phyloP scores from a whole-genome alignment of 2,797 vertebrate species.

The Atherinosoma microstoma region DNA sequence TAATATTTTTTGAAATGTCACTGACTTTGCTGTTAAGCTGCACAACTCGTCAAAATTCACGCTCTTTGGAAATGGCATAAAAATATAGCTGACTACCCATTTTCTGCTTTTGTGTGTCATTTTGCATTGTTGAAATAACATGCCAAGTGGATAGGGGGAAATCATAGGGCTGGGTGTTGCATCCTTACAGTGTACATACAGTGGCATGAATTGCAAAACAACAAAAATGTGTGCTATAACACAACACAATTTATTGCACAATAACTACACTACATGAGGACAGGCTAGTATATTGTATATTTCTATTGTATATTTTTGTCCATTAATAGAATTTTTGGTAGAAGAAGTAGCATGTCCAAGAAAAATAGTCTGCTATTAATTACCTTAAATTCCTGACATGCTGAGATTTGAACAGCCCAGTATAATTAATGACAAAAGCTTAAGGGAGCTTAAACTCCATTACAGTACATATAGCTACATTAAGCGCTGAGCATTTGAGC shows the following conservation, averaged over 20 bases:
- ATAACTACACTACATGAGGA: too few species aligned
- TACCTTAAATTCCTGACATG: conserved; percentile 19
- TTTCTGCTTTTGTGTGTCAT: too few species aligned
- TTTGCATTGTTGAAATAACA: too few species aligned
- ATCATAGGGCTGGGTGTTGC: too few species aligned
- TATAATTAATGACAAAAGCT: conserved; percentile 49
- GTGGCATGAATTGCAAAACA: too few species aligned
- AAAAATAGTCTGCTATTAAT: conserved; percentile 3
- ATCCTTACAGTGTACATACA: too few species aligned
- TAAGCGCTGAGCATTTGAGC: conserved; percentile 14
- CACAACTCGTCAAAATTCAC: too few species aligned
- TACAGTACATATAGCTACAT: conserved; percentile 14
- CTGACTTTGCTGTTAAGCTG: not conserved
- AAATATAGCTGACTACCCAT: too few species aligned
- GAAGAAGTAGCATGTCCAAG: not conserved
- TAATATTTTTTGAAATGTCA: too few species aligned
- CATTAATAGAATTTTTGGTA: not conserved
- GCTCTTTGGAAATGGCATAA: too few species aligned
- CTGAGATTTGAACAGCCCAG: conserved; percentile 37
- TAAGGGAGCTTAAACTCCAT: conserved; percentile 37
- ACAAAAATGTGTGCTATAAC: not conserved
- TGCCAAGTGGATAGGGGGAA: too few species aligned
- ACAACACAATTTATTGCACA: too few species aligned
- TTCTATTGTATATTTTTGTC: not conserved
- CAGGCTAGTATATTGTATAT: not conserved